These are phyloP conservation scores for Epinephelus awoara DNA, from an alignment of 2,797 vertebrate species.

Conservation along the genomic window DNA sequence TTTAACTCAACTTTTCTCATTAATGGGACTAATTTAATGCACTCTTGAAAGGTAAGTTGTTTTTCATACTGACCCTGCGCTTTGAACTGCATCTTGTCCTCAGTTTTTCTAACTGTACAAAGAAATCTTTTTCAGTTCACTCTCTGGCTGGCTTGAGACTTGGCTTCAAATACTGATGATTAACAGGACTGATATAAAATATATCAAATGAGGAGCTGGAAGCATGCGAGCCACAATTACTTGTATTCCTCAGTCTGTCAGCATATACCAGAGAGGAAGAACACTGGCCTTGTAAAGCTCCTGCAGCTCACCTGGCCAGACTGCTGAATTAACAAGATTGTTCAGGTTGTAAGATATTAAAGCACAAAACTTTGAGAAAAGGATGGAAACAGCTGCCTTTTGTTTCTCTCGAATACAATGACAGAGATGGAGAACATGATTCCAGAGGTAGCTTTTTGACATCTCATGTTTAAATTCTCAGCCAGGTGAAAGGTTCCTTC, in stretches of 20 bases:
- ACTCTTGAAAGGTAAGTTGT: neutral
- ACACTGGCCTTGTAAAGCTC: neutral
- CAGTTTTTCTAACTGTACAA: conserved; percentile 7
- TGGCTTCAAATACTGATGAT: conserved; percentile 52
- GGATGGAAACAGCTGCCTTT: neutral
- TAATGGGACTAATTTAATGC: neutral
- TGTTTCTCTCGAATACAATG: neutral
- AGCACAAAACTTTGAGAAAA: neutral
- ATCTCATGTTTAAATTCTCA: neutral
- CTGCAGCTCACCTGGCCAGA: neutral
- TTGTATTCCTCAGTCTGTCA: conserved; percentile 3
- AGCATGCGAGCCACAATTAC: neutral
- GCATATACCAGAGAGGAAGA: neutral
- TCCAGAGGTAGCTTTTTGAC: neutral
- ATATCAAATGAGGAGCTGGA: conserved; percentile 33
- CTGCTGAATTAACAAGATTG: neutral
- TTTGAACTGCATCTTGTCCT: neutral
- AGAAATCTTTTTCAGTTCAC: conserved; percentile 30
- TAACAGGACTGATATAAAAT: conserved; percentile 35
- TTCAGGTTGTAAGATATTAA: neutral
- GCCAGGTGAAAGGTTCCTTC: neutral
- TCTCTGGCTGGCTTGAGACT: conserved; percentile 30
- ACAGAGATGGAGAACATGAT: neutral
- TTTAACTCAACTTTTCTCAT: too few species aligned
- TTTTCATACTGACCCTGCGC: neutral